Evolutionary conservation across 2,797 vertebrate genomes (phyloP).

Genomic region (Melanotaenia boesemani): DNA sequence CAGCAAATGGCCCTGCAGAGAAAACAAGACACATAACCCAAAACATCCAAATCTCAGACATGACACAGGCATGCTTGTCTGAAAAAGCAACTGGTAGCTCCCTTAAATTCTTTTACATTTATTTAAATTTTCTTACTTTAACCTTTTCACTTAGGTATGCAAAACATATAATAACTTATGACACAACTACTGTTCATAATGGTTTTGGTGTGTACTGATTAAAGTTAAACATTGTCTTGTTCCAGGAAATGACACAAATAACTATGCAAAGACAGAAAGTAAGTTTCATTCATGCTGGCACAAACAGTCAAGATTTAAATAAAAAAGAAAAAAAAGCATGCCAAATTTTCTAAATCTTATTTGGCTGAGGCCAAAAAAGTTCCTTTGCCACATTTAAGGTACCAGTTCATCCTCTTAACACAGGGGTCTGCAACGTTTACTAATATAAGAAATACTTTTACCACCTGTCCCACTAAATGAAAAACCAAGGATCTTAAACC

Average conservation of each 20-base stretch:
- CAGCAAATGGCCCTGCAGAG: constrained; percentile 32
- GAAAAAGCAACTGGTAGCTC: neutral
- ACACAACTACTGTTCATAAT: too few relatives aligned
- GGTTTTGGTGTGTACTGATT: neutral
- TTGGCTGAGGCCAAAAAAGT: too few relatives aligned
- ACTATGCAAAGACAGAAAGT: neutral
- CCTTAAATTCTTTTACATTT: neutral
- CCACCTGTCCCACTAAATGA: too few relatives aligned
- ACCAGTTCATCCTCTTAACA: too few relatives aligned
- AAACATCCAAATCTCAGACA: neutral
- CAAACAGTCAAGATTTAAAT: neutral
- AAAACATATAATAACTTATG: neutral
- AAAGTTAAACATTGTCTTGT: neutral
- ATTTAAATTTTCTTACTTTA: neutral
- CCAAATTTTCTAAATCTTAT: too few relatives aligned
- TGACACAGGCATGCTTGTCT: neutral
- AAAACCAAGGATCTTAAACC: too few relatives aligned
- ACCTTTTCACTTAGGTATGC: neutral
- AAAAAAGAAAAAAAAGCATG: too few relatives aligned
- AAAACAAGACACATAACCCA: neutral
- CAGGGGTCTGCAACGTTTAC: too few relatives aligned
- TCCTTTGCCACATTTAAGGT: too few relatives aligned
- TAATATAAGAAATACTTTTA: too few relatives aligned
- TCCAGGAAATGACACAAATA: neutral
- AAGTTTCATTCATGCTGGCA: neutral